Conservation (phyloP, 2,797 vertebrate genomes). For the Pangasius djambal region DNA sequence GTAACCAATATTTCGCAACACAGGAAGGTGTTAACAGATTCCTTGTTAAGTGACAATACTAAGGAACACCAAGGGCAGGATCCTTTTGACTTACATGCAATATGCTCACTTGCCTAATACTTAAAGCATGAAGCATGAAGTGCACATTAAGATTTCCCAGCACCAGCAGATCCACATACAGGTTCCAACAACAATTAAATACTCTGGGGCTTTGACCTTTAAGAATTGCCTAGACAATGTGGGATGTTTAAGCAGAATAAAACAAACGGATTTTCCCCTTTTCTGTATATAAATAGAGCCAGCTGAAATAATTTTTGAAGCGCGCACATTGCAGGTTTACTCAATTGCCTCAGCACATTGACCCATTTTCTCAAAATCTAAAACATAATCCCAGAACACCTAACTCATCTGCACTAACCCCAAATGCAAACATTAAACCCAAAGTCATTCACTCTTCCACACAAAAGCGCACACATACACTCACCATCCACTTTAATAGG, state of each 20-base stretch:
- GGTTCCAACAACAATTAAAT: neutral
- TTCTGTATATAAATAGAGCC: neutral
- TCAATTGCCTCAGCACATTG: neutral
- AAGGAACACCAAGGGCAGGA: neutral
- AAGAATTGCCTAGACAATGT: slow-evolving; percentile 6
- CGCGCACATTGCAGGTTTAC: neutral
- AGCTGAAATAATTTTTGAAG: neutral
- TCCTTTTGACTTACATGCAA: neutral
- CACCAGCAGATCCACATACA: neutral
- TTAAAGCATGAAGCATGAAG: neutral
- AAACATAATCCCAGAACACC: neutral
- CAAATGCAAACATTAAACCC: neutral
- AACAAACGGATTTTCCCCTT: neutral
- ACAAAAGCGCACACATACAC: neutral
- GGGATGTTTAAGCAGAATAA: neutral
- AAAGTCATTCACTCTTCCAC: neutral
- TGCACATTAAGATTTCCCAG: neutral
- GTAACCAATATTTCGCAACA: neutral
- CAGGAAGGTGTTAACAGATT: neutral
- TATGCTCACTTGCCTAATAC: neutral
- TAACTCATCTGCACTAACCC: neutral
- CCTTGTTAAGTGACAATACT: neutral
- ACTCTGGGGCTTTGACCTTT: neutral
- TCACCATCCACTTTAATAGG: too few relatives aligned
- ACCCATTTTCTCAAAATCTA: neutral